Evolutionary conservation across 2,797 vertebrate genomes (phyloP).

Genomic region (Alcedo quadribrachys): DNA sequence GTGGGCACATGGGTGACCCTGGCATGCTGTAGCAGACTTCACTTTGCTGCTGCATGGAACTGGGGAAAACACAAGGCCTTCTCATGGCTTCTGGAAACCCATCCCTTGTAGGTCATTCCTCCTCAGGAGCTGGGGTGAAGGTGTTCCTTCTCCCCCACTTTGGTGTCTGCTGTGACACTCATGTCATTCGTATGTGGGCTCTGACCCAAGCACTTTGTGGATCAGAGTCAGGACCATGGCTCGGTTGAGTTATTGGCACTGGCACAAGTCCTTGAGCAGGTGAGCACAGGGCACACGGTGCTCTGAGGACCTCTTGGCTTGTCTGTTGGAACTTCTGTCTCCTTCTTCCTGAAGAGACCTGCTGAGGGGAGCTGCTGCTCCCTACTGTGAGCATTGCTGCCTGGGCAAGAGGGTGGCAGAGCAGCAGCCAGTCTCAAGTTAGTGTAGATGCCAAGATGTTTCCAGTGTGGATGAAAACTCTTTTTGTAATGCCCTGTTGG

Average conservation of each 20-base stretch:
- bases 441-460: background rate
- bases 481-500: background rate
- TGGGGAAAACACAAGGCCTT: rapidly evolving
- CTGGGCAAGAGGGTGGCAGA: background rate
- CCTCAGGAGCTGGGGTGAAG: background rate
- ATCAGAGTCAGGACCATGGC: background rate
- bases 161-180: rapidly evolving
- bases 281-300: rapidly evolving
- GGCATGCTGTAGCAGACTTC: rapidly evolving
- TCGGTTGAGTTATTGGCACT: background rate
- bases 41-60: background rate
- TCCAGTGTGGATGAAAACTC: background rate
- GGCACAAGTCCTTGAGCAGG: rapidly evolving
- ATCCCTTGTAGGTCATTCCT: background rate
- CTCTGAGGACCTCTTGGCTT: background rate
- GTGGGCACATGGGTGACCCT: rapidly evolving
- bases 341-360: rapidly evolving
- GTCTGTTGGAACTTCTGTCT: background rate
- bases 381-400: rapidly evolving
- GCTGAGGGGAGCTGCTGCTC: background rate
- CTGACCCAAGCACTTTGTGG: background rate
- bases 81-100: background rate
- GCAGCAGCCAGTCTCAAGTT: background rate
- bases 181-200: background rate
- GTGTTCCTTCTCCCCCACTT: background rate